Base-by-base conservation (phyloP, 2,113 vertebrate species). In the Capra hircus region DNA sequence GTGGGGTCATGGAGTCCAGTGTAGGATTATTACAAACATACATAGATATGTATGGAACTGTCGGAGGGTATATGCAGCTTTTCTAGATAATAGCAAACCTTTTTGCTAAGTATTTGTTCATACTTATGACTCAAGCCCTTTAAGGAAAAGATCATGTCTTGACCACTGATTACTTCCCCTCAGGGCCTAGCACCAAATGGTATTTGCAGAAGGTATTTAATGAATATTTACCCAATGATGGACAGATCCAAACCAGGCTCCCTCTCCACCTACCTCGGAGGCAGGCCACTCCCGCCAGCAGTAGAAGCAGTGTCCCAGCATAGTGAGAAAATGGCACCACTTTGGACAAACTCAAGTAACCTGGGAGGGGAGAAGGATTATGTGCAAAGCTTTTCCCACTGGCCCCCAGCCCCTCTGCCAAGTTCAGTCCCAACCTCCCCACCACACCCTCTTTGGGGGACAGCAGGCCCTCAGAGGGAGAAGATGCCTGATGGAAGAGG, bases 271-370 rank as follows among this genome's bases (percentile, higher is more conserved):
- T 98, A 99, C 99, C 99, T 99, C 99, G 98, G 59, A 99, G 99
- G 98, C 99, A 99, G 90, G 99, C 99, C 43, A 99, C 99, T 16
- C 99, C 99, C 2, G 99, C 98, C 95, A 99, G 98, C 57, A 99
- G 99, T 4, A 99, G 98, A 88, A 99, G 97, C 91, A 99, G 96
- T 0, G 99, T 99, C 94, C 99, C 99, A 21, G 99, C 98, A 84
- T 99, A 99, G 96, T 99, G 99, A 97, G 99, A 99, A 88, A 99
- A 98, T 0, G 99, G 99, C 83, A 99, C 98, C 98, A 99, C 97
- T 97, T 99, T 99, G 97, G 99, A 99, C 98, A 99, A 98, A 96
- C 99, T 99, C 98, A 99, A 98, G 98, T 99, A 99, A 87, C 99
- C 99, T 98, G 84, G n/a, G 89, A 60, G 71, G 88, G 67, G 27